Evolutionary conservation across 2,888 invertebrate genomes (phyloP).

Genomic region (Eulithis testata): DNA sequence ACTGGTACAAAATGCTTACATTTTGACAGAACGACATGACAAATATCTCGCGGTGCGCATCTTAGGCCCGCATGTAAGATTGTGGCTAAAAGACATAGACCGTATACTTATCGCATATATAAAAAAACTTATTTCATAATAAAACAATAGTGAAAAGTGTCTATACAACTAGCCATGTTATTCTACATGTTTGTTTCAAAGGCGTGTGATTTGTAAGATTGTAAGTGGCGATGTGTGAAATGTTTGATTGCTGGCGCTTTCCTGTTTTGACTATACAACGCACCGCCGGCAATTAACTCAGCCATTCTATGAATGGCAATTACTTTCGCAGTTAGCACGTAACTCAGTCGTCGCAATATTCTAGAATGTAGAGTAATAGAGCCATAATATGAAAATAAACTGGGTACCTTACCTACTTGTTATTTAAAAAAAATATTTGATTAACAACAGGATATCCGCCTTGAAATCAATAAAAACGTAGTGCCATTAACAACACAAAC

Average conservation of each 20-base stretch:
- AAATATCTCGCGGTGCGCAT: too few species aligned
- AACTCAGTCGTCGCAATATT: not conserved
- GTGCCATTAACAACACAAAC: constrained; percentile 39
- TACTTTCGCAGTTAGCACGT: not conserved
- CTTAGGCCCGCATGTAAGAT: too few species aligned
- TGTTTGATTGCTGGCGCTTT: constrained; percentile 14
- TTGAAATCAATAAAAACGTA: constrained; percentile 37
- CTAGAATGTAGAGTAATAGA: not conserved
- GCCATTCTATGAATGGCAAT: constrained; percentile 24
- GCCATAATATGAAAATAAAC: too few species aligned
- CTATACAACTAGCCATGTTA: too few species aligned
- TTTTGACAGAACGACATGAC: too few species aligned
- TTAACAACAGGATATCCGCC: constrained; percentile 39
- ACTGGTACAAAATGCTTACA: too few species aligned
- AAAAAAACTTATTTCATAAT: too few species aligned
- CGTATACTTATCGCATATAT: too few species aligned
- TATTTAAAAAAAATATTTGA: constrained; percentile 16
- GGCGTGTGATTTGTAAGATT: too few species aligned
- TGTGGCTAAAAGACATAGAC: too few species aligned
- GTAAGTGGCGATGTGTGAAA: constrained; percentile 9
- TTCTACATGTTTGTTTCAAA: too few species aligned
- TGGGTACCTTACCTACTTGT: constrained; percentile 11
- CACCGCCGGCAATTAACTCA: constrained; percentile 19
- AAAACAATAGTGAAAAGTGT: too few species aligned
- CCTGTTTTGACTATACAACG: constrained; percentile 1